These are phyloP conservation scores for Dryoscopus gambensis DNA, from an alignment of 2,113 vertebrate species.

Conservation along the genomic window DNA sequence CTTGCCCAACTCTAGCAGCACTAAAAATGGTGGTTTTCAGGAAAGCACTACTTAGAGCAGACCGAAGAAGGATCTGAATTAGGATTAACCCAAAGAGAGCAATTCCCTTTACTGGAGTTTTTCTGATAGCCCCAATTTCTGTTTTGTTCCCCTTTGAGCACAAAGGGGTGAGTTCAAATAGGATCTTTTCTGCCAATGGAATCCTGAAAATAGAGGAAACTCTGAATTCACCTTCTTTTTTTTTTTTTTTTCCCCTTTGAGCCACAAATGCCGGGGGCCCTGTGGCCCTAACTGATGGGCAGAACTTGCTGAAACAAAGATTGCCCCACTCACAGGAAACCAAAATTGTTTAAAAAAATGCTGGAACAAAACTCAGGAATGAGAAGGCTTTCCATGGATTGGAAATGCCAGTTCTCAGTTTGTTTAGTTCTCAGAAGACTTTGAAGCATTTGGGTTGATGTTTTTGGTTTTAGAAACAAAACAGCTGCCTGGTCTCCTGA, in stretches of 20 bases:
- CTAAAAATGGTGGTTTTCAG: slow-evolving; percentile 11
- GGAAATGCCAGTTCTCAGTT: slow-evolving; percentile 17
- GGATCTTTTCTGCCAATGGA: background rate
- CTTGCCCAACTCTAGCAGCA: slow-evolving; percentile 11
- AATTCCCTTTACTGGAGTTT: background rate
- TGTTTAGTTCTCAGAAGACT: slow-evolving; percentile 36
- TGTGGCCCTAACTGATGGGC: background rate
- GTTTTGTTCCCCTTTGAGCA: background rate
- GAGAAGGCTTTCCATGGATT: slow-evolving; percentile 35
- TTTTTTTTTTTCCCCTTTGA: background rate
- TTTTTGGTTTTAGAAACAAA: slow-evolving; percentile 36
- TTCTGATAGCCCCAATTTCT: background rate
- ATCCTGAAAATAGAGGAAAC: background rate
- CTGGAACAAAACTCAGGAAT: slow-evolving; percentile 31
- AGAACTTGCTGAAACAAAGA: background rate
- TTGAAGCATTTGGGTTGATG: slow-evolving; percentile 9
- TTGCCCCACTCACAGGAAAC: slow-evolving; percentile 26
- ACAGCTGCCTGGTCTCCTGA: background rate
- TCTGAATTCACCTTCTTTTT: background rate
- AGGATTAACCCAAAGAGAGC: background rate
- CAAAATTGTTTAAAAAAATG: slow-evolving; percentile 39
- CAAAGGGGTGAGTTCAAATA: background rate
- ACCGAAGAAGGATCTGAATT: background rate
- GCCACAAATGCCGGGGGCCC: background rate
- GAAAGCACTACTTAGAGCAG: background rate